Evolutionary conservation across 1,140 invertebrate species (phyloP).

Genomic region (Drosophila micromelanica): DNA sequence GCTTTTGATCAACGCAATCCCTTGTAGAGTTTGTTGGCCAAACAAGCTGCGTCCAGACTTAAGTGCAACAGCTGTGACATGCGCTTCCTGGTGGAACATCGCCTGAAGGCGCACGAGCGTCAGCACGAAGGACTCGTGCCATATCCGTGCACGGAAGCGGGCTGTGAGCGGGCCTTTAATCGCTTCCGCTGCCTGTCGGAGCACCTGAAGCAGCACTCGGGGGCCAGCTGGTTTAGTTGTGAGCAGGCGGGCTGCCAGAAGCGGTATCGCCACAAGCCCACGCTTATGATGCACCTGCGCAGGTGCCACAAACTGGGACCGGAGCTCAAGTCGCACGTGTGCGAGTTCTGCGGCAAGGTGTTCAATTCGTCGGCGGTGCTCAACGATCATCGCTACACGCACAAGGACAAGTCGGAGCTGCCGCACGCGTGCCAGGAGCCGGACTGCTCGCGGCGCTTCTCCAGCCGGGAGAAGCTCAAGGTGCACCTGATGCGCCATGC

Average conservation of each 20-base stretch:
- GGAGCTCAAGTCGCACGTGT: constrained; percentile 54
- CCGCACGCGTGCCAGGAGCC: constrained; percentile 57
- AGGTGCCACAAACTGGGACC: constrained; percentile 60
- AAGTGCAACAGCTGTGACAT: constrained; percentile 53
- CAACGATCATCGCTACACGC: constrained; percentile 68
- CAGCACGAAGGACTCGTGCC: constrained; percentile 63
- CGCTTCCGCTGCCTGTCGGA: constrained; percentile 41
- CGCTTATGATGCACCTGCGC: constrained; percentile 58
- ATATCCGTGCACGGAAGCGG: constrained; percentile 57
- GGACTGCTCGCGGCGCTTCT: constrained; percentile 51
- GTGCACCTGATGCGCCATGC: constrained; percentile 75
- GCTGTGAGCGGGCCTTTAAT: constrained; percentile 56
- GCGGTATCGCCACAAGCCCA: constrained; percentile 69
- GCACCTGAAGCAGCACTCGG: constrained; percentile 54
- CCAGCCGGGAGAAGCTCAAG: constrained; percentile 67
- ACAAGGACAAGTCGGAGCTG: constrained; percentile 52
- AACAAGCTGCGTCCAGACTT: not conserved
- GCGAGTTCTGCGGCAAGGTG: constrained; percentile 73
- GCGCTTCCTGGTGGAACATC: constrained; percentile 42
- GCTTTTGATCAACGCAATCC: too few species aligned
- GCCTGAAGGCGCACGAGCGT: constrained; percentile 47
- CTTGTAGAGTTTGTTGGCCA: not conserved
- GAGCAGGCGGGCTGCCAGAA: constrained; percentile 58
- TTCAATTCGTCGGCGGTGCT: constrained; percentile 61
- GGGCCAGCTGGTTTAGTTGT: constrained; percentile 46